Evolutionary conservation across 2,797 vertebrate genomes (phyloP).

Genomic region (Carduelis carduelis): DNA sequence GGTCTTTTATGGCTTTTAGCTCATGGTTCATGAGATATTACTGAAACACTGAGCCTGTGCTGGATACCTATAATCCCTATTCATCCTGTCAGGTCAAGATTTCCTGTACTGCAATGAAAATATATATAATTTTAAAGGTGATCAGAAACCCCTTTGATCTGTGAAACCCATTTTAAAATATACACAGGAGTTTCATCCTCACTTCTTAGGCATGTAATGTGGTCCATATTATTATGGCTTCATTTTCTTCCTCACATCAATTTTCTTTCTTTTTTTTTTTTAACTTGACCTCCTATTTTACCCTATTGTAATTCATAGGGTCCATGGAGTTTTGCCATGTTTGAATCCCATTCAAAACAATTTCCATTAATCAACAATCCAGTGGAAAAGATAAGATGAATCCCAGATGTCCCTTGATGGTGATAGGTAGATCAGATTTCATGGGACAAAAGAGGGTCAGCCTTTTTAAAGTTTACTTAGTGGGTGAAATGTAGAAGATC

Average conservation of each 20-base stretch:
- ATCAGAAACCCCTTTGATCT: background rate
- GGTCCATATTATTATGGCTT: background rate
- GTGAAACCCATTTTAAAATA: conserved; percentile 4
- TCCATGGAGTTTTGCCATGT: conserved; percentile 51
- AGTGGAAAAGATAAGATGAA: conserved; percentile 71
- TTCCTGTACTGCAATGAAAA: conserved; percentile 6
- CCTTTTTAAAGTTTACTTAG: conserved; percentile 57
- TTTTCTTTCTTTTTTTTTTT: background rate
- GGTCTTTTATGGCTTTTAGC: background rate
- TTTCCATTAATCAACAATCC: conserved; percentile 67
- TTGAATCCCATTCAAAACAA: conserved; percentile 67
- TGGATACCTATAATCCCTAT: background rate
- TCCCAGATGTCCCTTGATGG: conserved; percentile 71
- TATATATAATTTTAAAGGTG: background rate
- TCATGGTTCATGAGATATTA: background rate
- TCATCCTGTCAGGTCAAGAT: background rate
- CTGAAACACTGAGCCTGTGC: background rate
- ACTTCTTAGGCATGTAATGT: background rate
- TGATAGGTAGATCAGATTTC: conserved; percentile 64
- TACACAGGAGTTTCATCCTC: background rate
- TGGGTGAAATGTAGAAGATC: conserved; percentile 58
- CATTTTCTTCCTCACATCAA: background rate
- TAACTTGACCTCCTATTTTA: conserved; percentile 41
- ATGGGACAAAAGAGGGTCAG: conserved; percentile 51
- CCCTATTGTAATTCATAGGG: conserved; percentile 58